A percentile compares a stretch with the other conserved stretches of the same genome.
These are phyloP conservation scores for Macroglossus sobrinus DNA, from an alignment of 2,113 vertebrate genomes.

Conservation along the genomic window DNA sequence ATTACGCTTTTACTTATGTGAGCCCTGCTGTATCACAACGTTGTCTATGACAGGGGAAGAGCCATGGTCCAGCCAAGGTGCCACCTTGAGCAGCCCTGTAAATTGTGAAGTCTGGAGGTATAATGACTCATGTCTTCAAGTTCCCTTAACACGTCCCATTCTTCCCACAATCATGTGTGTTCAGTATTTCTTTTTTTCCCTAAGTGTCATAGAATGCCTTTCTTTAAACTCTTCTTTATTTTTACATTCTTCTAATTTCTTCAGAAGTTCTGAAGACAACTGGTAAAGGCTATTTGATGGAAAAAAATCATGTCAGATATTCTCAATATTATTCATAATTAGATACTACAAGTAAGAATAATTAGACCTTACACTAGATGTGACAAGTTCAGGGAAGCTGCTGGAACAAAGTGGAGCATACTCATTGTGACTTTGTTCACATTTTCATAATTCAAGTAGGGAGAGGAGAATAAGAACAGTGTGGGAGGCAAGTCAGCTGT, in stretches of 20 bases:
- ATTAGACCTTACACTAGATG: too few species aligned
- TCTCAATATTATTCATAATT: not conserved
- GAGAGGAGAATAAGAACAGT: not conserved
- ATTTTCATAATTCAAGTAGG: not conserved
- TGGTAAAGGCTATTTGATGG: not conserved
- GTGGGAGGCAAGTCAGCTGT: not conserved
- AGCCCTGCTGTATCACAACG: not conserved
- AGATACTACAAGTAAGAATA: not conserved
- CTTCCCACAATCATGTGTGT: not conserved
- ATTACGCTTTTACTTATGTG: not conserved
- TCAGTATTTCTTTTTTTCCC: not conserved
- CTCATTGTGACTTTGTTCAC: not conserved
- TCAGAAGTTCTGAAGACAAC: not conserved
- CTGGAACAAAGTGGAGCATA: not conserved
- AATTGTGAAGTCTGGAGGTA: not conserved
- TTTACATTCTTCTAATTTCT: not conserved
- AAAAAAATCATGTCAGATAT: not conserved
- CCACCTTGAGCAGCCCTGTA: rapidly evolving
- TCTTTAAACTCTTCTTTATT: not conserved
- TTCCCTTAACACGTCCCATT: not conserved
- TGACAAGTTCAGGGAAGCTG: not conserved
- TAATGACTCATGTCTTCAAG: not conserved
- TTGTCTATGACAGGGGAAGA: not conserved
- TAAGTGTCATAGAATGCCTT: not conserved
- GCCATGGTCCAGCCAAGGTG: rapidly evolving